Base-by-base conservation (phyloP, 2,888 invertebrate genomes). In the Catonia carolina region DNA sequence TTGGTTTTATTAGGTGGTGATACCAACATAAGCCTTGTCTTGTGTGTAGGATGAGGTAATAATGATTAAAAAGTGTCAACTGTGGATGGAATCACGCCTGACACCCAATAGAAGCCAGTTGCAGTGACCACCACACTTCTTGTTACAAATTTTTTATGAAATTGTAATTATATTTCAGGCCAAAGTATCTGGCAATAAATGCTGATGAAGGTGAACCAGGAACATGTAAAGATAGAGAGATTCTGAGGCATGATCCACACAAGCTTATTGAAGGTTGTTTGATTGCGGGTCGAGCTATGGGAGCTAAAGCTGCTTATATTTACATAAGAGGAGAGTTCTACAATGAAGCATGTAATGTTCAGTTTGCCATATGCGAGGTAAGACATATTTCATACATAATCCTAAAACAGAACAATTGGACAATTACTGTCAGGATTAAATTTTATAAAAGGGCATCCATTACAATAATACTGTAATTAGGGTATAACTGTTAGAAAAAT, bases 151-250 rank as follows among this genome's bases (percentile, higher is more conserved):
- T n/a, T n/a, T n/a, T n/a, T n/a, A n/a, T n/a, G n/a, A n/a, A n/a
- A n/a, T n/a, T n/a, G n/a, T n/a, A n/a, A n/a, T n/a, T n/a, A n/a
- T n/a, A n/a, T n/a, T n/a, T n/a, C n/a, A 86, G 98, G 60, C 99
- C 99, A 0, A 96, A 95, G 70, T 99, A 97, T 75, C 77, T 99
- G 49, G 98, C 98, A 1, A 93, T 99, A 0, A 99, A 99, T 72
- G 99, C 96, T 55, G 99, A 99, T 71, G 99, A 99, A 75, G 99
- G 98, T 23, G 99, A 99, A 71, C 99, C 99, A 0, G 99, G 99
- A 0, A 99, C 99, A 0, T 98, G 99, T 74, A 99, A 99, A 72
- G 99, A 99, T 75, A 80, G 99, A 49, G 99, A 99, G 72, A 99
- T 99, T 66, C 91, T 99, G 87, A 82, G 99, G 36, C 98, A 99